Evolutionary conservation across 2,113 vertebrate genomes (phyloP).

Genomic region (Gadus chalcogrammus): DNA sequence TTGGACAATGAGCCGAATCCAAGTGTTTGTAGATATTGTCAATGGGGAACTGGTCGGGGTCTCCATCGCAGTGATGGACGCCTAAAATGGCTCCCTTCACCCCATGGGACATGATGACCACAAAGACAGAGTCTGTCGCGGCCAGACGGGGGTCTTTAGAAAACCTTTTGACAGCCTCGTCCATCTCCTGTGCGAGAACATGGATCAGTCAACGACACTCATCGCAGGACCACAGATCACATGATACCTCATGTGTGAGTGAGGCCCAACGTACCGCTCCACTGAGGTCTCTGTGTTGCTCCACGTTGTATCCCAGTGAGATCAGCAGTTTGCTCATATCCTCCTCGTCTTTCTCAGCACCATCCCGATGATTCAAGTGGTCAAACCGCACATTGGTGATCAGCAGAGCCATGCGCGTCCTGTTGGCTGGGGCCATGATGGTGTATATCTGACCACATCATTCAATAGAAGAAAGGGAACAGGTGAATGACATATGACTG

Average conservation of each 20-base stretch:
- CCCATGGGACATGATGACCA: slow-evolving; percentile 89
- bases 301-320: slow-evolving; percentile 60
- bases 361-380: slow-evolving; percentile 29
- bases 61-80: slow-evolving; percentile 14
- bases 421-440: neutral
- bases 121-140: slow-evolving; percentile 79
- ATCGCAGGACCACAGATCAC: neutral
- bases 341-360: slow-evolving; percentile 71
- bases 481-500: no score
- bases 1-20: slow-evolving; percentile 66
- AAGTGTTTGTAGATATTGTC: slow-evolving; percentile 71
- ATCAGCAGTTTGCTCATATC: slow-evolving; percentile 65
- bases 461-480: neutral
- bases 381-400: slow-evolving; percentile 79
- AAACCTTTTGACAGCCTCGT: slow-evolving; percentile 58
- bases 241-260: no score
- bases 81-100: slow-evolving; percentile 69
- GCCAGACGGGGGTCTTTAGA: slow-evolving; percentile 64
- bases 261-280: slow-evolving; percentile 60
- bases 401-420: slow-evolving; percentile 73
- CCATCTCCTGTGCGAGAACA: slow-evolving; percentile 69
- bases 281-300: slow-evolving; percentile 56
- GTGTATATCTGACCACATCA: slow-evolving; percentile 67
- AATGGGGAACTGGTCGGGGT: slow-evolving; percentile 61
- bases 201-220: neutral